Percentiles rank a stretch among this genome's conserved stretches.
Evolutionary conservation across 2,113 vertebrate species (phyloP).

Genomic region (Columba livia): DNA sequence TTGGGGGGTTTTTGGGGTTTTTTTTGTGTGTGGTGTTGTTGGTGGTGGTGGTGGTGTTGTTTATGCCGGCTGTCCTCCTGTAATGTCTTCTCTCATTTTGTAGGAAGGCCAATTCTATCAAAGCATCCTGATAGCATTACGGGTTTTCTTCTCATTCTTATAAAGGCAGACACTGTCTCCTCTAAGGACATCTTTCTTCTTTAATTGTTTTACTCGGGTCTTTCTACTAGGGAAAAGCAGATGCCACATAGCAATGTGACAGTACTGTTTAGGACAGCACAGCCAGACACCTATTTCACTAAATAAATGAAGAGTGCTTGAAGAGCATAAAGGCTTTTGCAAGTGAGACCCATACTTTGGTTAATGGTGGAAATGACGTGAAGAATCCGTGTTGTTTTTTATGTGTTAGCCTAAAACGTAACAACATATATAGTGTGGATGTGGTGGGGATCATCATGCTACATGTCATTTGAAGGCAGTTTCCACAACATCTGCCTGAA

Average conservation of each 20-base stretch:
- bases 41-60: no score
- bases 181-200: neutral
- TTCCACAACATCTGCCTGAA: neutral
- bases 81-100: neutral
- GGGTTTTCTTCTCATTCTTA: neutral
- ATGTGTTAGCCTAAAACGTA: neutral
- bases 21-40: neutral
- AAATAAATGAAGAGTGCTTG: constrained; percentile 77
- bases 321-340: constrained; percentile 77
- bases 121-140: neutral
- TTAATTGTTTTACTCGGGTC: neutral
- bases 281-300: constrained; percentile 72
- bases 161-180: neutral
- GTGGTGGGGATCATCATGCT: neutral
- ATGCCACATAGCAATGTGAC: constrained; percentile 72
- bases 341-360: constrained; percentile 57
- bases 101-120: neutral
- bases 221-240: constrained; percentile 73
- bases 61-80: neutral
- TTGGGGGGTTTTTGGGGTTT: neutral
- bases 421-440: neutral
- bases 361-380: neutral
- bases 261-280: constrained; percentile 75
- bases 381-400: neutral
- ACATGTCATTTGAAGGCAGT: neutral